phyloP scores from a whole-genome alignment of 1,140 invertebrate species.

The Diploscapter pachys region DNA sequence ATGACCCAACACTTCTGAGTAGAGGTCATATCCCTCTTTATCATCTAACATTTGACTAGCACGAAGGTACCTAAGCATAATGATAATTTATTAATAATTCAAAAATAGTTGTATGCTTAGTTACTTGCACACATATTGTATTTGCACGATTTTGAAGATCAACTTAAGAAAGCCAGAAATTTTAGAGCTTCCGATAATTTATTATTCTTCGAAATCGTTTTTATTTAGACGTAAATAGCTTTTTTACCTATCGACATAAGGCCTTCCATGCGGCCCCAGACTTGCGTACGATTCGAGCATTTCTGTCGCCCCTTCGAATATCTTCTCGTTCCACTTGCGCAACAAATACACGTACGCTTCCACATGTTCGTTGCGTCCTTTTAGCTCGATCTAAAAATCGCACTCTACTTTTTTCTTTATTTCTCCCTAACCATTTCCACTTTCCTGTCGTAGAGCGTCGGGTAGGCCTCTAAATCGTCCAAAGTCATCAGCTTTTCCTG shows the following conservation, averaged over 20 bases:
- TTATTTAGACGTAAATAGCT: not conserved
- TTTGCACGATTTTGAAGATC: not conserved
- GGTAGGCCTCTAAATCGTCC: slow-evolving; percentile 40
- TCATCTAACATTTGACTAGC: slow-evolving; percentile 8
- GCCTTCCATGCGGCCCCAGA: slow-evolving; percentile 17
- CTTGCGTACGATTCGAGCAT: slow-evolving; percentile 20
- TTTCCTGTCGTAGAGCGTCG: slow-evolving; percentile 33
- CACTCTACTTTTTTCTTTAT: not conserved
- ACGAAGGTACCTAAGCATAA: not conserved
- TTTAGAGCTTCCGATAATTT: not conserved
- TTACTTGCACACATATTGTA: not conserved
- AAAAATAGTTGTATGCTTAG: not conserved
- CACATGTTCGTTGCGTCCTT: not conserved
- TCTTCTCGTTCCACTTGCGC: slow-evolving; percentile 19
- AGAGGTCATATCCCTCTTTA: slow-evolving; percentile 3
- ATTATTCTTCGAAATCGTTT: not conserved
- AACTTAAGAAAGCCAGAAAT: not conserved
- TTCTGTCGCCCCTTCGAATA: slow-evolving; percentile 2
- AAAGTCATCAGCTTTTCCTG: slow-evolving; percentile 26
- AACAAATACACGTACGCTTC: slow-evolving; percentile 39
- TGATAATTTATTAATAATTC: not conserved
- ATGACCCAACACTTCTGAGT: not conserved
- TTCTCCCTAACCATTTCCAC: slow-evolving; percentile 17
- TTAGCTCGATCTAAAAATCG: slow-evolving; percentile 6
- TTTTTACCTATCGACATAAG: not conserved